Conservation (phyloP, 2,888 invertebrate species). For the Schrankia costaestrigalis region DNA sequence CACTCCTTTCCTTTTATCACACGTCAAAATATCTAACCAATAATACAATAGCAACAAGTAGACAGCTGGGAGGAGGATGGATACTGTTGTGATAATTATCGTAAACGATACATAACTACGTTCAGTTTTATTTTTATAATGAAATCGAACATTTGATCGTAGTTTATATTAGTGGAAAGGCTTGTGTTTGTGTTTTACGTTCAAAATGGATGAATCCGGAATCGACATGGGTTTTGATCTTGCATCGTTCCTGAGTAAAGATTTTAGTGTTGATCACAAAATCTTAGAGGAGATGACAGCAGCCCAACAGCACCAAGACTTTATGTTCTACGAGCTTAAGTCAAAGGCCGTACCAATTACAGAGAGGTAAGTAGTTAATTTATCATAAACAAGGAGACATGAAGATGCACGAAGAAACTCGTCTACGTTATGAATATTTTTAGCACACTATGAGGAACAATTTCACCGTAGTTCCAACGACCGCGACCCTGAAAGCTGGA, state of each 20-base stretch:
- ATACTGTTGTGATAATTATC: conserved; percentile 59
- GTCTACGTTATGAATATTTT: conserved; percentile 63
- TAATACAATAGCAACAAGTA: conserved; percentile 68
- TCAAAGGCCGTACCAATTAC: conserved; percentile 81
- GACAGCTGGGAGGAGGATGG: conserved; percentile 76
- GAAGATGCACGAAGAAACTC: conserved; percentile 37
- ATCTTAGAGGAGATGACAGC: conserved; percentile 79
- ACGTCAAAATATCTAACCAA: conserved; percentile 53
- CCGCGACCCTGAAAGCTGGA: conserved; percentile 71
- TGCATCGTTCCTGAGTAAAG: conserved; percentile 78
- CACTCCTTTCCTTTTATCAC: conserved; percentile 55
- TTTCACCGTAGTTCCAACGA: conserved; percentile 64
- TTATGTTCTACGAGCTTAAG: conserved; percentile 83
- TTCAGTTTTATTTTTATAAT: conserved; percentile 56
- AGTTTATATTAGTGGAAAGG: conserved; percentile 55
- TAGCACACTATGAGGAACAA: conserved; percentile 72
- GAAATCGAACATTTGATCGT: conserved; percentile 43
- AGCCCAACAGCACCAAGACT: conserved; percentile 78
- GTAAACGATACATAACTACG: conserved; percentile 50
- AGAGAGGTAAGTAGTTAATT: conserved; percentile 73
- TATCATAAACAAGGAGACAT: conserved; percentile 28
- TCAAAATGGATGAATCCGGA: conserved; percentile 83
- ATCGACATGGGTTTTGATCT: conserved; percentile 84
- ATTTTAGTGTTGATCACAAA: conserved; percentile 75
- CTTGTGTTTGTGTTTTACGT: conserved; percentile 33